A percentile compares a stretch with the other conserved stretches of the same genome.
Conservation (phyloP, 2,113 vertebrate species). For the Macaca nemestrina region DNA sequence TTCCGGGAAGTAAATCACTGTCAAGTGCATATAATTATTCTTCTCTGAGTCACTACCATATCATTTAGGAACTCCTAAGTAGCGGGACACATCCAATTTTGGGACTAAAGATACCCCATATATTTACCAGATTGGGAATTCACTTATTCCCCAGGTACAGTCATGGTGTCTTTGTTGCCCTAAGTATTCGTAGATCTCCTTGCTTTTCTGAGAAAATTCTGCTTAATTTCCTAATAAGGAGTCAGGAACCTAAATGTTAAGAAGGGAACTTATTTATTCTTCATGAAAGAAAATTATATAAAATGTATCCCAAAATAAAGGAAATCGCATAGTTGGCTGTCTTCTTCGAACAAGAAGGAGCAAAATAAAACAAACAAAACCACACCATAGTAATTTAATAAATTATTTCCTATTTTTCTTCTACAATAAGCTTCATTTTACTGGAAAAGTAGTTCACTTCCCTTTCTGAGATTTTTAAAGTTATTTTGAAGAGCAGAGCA, state of each 20-base stretch:
- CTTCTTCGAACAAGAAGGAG: neutral
- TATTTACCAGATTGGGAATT: neutral
- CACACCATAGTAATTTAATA: neutral
- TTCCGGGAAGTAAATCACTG: neutral
- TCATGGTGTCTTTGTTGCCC: neutral
- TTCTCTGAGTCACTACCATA: neutral
- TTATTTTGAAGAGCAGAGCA: neutral
- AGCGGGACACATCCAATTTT: neutral
- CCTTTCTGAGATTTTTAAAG: neutral
- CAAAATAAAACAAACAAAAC: neutral
- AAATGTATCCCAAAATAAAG: neutral
- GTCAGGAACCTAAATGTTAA: neutral
- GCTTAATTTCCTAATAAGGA: neutral
- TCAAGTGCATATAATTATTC: neutral
- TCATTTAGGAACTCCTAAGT: neutral
- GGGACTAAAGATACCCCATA: neutral
- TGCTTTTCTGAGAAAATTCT: neutral
- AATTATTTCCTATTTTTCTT: neutral
- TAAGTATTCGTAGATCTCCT: neutral
- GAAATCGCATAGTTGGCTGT: neutral
- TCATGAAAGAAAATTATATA: neutral
- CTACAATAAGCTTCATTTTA: neutral
- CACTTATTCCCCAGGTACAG: neutral
- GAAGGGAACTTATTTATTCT: neutral
- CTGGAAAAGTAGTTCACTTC: neutral